Conservation (phyloP, 2,797 vertebrate genomes). For the Acrossocheilus fasciatus region DNA sequence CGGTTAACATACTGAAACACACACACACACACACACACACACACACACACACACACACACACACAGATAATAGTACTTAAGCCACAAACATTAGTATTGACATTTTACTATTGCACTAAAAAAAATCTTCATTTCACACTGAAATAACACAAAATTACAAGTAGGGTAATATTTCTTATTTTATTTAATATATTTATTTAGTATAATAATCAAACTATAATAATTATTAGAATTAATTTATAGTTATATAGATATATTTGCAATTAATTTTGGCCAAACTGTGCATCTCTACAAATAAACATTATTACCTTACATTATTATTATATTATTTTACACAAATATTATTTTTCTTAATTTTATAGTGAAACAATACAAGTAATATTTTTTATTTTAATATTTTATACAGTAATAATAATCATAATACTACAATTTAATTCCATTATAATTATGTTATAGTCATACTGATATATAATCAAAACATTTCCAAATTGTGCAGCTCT, state of each 20-base stretch:
- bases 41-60: background rate
- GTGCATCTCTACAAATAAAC: background rate
- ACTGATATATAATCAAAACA: background rate
- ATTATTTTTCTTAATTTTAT: background rate
- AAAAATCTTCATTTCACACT: background rate
- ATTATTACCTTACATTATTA: background rate
- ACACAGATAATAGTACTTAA: background rate
- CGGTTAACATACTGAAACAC: background rate
- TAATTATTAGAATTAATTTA: background rate
- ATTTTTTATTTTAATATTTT: background rate
- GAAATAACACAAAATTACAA: background rate
- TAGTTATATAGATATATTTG: too few relatives aligned
- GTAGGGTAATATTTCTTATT: background rate
- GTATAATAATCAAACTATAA: background rate
- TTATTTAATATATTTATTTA: slow-evolving; percentile 9
- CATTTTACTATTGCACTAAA: background rate
- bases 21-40: too few relatives aligned
- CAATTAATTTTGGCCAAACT: background rate
- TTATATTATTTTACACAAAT: background rate
- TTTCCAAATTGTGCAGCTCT: background rate
- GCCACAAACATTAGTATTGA: background rate
- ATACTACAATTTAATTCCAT: background rate
- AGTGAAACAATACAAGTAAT: background rate
- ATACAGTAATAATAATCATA: background rate
- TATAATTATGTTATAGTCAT: too few relatives aligned